These are phyloP conservation scores for Troglohyphantes excavatus DNA, from an alignment of 2,888 invertebrate species.

Conservation along the genomic window DNA sequence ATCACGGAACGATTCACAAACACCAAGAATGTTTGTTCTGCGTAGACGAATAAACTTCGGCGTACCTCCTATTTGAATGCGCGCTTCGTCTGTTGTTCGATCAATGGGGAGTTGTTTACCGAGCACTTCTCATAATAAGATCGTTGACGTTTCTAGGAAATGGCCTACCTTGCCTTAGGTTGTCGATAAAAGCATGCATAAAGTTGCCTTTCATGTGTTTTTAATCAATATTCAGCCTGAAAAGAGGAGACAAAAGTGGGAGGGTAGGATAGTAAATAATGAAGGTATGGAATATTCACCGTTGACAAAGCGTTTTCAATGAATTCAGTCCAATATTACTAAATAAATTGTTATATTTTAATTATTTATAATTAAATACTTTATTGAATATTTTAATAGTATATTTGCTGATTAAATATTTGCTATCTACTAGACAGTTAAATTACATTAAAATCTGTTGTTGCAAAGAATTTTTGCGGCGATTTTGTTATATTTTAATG, in stretches of 20 bases:
- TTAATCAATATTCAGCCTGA: not conserved
- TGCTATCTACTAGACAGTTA: too few species aligned
- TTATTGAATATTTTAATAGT: too few species aligned
- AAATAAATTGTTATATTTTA: too few species aligned
- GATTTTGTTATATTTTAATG: too few species aligned
- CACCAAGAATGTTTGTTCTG: not conserved
- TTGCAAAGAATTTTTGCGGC: too few species aligned
- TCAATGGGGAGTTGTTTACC: conserved; percentile 48
- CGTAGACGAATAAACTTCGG: not conserved
- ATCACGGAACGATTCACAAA: too few species aligned
- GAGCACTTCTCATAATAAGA: conserved; percentile 35
- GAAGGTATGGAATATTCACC: not conserved
- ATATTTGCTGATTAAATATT: too few species aligned
- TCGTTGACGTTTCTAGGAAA: conserved; percentile 48
- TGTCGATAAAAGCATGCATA: not conserved
- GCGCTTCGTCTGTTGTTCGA: conserved; percentile 9
- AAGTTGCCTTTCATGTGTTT: not conserved
- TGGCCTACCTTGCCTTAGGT: not conserved
- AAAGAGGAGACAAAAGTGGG: not conserved
- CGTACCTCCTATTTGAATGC: conserved; percentile 5
- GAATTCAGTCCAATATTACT: not conserved
- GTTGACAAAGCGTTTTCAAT: not conserved
- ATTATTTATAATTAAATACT: too few species aligned
- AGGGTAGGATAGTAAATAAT: not conserved
- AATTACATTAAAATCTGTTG: too few species aligned